These are phyloP conservation scores for Campaea margaritaria DNA, from an alignment of 2,888 invertebrate species.

Conservation along the genomic window DNA sequence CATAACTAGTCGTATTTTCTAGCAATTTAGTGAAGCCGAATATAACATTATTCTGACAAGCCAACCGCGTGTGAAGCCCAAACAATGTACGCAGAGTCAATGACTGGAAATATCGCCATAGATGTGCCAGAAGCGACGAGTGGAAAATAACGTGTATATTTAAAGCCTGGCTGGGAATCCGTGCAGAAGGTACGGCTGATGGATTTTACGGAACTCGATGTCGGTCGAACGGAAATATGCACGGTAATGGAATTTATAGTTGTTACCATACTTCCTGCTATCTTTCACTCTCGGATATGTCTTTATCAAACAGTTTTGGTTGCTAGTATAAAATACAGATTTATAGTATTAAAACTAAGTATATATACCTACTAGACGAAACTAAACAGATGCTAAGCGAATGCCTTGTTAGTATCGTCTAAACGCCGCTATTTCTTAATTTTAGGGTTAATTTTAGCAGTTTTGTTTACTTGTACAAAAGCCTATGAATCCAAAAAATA, in stretches of 20 bases:
- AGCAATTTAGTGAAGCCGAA: constrained; percentile 42
- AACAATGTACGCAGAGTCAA: constrained; percentile 49
- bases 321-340: no score
- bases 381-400: no score
- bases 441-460: no score
- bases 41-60: constrained; percentile 46
- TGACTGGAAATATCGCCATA: constrained; percentile 45
- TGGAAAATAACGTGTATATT: constrained; percentile 21
- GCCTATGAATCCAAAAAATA: no score
- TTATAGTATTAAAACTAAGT: no score
- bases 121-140: constrained; percentile 31
- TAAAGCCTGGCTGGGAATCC: constrained; percentile 17
- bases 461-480: no score
- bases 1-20: no score
- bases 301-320: no score
- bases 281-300: no score
- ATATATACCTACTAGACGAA: no score
- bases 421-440: no score
- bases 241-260: constrained; percentile 3
- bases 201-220: constrained; percentile 18
- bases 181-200: constrained; percentile 20
- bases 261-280: not conserved
- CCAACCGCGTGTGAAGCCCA: constrained; percentile 43
- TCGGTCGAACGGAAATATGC: constrained; percentile 16
- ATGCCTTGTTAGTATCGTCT: no score